Evolutionary conservation across 2,797 vertebrate genomes (phyloP).

Genomic region (Macropodus opercularis): DNA sequence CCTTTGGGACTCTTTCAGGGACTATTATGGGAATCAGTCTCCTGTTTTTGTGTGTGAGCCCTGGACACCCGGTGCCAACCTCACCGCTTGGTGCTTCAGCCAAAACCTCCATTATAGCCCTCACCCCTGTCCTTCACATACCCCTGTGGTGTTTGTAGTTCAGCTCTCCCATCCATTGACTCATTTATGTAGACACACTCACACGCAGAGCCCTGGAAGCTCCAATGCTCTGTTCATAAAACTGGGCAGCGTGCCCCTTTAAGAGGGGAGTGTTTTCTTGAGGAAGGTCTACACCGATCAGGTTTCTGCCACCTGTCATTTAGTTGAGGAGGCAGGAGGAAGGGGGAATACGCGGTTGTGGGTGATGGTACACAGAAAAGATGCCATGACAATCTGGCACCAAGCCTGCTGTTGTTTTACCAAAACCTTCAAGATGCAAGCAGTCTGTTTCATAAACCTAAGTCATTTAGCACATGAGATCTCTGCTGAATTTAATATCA

Average conservation of each 20-base stretch:
- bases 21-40: constrained; percentile 77
- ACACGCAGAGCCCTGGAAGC: constrained; percentile 22
- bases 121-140: constrained; percentile 13
- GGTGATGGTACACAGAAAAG: constrained; percentile 48
- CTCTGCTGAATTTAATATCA: too few species aligned
- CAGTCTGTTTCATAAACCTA: too few species aligned
- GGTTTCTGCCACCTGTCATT: constrained; percentile 86
- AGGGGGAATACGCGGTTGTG: constrained; percentile 52
- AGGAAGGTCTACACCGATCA: constrained; percentile 75
- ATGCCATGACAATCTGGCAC: constrained; percentile 76
- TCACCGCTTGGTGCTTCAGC: constrained; percentile 40
- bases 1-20: constrained; percentile 61
- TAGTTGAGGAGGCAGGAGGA: constrained; percentile 72
- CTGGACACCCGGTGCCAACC: constrained; percentile 67
- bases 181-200: constrained; percentile 35
- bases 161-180: constrained; percentile 35
- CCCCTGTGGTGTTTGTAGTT: constrained; percentile 52
- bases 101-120: constrained; percentile 69
- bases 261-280: constrained; percentile 60
- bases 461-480: constrained; percentile 11
- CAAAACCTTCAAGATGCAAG: constrained; percentile 33
- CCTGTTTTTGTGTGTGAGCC: constrained; percentile 75
- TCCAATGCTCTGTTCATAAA: constrained; percentile 45
- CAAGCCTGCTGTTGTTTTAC: constrained; percentile 55
- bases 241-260: constrained; percentile 72